Base-by-base conservation (phyloP, 2,797 vertebrate genomes). In the Uromys caudimaculatus region DNA sequence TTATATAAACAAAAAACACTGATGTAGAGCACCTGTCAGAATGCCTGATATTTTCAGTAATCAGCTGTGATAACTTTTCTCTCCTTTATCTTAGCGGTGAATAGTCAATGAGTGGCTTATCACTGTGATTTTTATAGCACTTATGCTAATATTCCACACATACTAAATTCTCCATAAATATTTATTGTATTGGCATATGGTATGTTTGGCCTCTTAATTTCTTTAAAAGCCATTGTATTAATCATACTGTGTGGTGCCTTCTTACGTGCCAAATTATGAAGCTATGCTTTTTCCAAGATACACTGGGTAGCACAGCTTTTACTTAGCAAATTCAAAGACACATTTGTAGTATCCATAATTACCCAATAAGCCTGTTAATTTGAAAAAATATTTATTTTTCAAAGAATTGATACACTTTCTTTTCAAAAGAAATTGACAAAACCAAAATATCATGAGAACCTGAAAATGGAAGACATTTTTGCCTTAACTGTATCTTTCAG, bases 401-500 rank as follows among this genome's bases (percentile, higher is more conserved):
- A 82, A 95, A 87, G 7, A 88, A 81, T 13, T 38, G 64, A 50
- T 75, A 41, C 29, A 27, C 9, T 0, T 35, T 69, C 1, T 3
- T 91, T 89, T 84, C 35, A 81, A 91, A 64, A n/a, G 35, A 69
- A 95, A 44, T 69, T 69, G n/a, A 85, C 35, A 95, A 89, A 93
- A 14, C 0, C 44, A 23, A 54, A 89, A 3, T 56, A 16, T 35
- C 71, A 71, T 5, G 62, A 71, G 27, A 27, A 71, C 17, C 0
- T 84, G 19, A 35, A 60, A 29, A 62, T 81, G 47, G 6, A 88
- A 69, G 32, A 4, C 27, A 56, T 1, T 82, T 5, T 52, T 56
- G 35, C 0, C 44, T 95, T 91, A 52, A 77, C 60, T 71, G 58
- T 19, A 90, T 21, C 32, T 67, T 89, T 85, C 19, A 41, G 12